phyloP scores from a whole-genome alignment of 2,797 vertebrate species.

The Amniataba percoides region DNA sequence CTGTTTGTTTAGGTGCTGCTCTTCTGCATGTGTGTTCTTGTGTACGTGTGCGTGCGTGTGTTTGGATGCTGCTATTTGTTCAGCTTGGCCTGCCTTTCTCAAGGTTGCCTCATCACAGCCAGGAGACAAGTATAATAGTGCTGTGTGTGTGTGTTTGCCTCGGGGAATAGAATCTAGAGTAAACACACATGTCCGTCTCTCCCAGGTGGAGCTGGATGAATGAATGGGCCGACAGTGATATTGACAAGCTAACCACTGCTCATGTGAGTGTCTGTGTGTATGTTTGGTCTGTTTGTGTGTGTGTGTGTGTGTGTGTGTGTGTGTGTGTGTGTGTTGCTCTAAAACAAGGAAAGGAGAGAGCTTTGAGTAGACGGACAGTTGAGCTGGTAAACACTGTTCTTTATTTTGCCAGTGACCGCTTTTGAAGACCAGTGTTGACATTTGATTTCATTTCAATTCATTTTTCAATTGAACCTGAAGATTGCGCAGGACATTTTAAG shows the following conservation, averaged over 20 bases:
- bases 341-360: not conserved
- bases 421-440: not conserved
- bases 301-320: not conserved
- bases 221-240: slow-evolving; percentile 66
- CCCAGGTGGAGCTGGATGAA: slow-evolving; percentile 77
- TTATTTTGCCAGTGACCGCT: slow-evolving; percentile 3
- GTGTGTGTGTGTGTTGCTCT: slow-evolving; percentile 5
- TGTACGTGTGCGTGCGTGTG: not conserved
- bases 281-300: slow-evolving; percentile 1
- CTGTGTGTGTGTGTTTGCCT: slow-evolving; percentile 56
- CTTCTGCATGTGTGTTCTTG: slow-evolving; percentile 56
- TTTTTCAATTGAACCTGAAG: not conserved
- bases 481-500: not conserved
- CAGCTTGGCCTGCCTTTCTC: slow-evolving; percentile 71
- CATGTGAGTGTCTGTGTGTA: not conserved
- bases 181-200: slow-evolving; percentile 74
- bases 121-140: slow-evolving; percentile 60
- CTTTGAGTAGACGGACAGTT: not conserved
- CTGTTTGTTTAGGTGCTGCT: slow-evolving; percentile 71
- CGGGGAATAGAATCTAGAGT: slow-evolving; percentile 79
- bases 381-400: not conserved
- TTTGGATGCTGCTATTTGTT: slow-evolving; percentile 67
- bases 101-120: slow-evolving; percentile 66
- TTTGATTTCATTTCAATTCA: no score
- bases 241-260: slow-evolving; percentile 36